A percentile compares a stretch with the other conserved stretches of the same genome.
phyloP scores from a whole-genome alignment of 1,140 invertebrate species.

The Popillia japonica region DNA sequence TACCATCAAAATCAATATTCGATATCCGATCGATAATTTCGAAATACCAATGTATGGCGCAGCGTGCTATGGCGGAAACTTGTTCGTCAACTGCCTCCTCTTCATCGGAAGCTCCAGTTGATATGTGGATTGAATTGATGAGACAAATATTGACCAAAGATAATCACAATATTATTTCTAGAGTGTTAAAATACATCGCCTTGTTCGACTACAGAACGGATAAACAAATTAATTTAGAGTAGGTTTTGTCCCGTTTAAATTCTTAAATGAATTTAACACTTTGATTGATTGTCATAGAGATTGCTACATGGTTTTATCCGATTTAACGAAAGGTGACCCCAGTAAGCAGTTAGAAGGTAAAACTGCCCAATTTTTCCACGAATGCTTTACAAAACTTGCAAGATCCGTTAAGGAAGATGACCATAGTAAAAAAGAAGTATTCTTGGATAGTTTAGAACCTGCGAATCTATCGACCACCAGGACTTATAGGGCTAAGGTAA shows the following conservation, averaged over 20 bases:
- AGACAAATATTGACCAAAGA: conserved; percentile 28
- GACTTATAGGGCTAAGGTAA: conserved; percentile 40
- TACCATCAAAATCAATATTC: conserved; percentile 41
- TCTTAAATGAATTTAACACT: not conserved
- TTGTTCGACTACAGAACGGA: conserved; percentile 41
- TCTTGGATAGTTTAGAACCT: conserved; percentile 38
- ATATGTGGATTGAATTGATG: conserved; percentile 44
- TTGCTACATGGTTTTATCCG: conserved; percentile 44
- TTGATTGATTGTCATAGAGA: conserved; percentile 41
- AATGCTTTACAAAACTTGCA: conserved; percentile 42
- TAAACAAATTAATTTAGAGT: conserved; percentile 38
- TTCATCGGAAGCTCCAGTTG: conserved; percentile 42
- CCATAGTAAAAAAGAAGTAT: conserved; percentile 13
- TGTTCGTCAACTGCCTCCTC: not conserved
- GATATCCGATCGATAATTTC: conserved; percentile 40
- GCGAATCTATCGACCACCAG: conserved; percentile 14
- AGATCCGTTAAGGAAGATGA: conserved; percentile 42
- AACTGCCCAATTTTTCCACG: conserved; percentile 36
- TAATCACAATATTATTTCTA: conserved; percentile 38
- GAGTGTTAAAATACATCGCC: conserved; percentile 44
- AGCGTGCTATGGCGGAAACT: conserved; percentile 10
- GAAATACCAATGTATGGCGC: conserved; percentile 41
- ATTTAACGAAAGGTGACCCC: conserved; percentile 42
- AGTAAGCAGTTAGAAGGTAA: conserved; percentile 40
- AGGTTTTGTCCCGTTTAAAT: not conserved